Conservation (phyloP, 2,888 invertebrate species). For the Anagyrus pseudococci region DNA sequence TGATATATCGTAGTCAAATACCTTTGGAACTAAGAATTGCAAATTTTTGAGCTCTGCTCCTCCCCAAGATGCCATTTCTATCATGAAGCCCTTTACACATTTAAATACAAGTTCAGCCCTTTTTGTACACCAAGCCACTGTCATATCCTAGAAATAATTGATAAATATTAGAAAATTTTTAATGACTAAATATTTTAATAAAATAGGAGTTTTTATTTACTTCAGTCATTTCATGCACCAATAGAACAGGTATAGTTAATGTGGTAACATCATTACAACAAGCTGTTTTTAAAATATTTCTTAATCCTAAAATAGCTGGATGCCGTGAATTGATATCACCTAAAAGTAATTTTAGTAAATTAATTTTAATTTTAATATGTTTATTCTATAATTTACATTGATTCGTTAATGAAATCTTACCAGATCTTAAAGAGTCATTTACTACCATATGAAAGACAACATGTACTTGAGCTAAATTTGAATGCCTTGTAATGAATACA, state of each 20-base stretch:
- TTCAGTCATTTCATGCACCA: conserved; percentile 94
- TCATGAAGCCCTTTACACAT: conserved; percentile 99
- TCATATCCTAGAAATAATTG: conserved; percentile 76
- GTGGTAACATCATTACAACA: conserved; percentile 93
- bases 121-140: conserved; percentile 94
- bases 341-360: conserved; percentile 58
- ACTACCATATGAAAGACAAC: conserved; percentile 94
- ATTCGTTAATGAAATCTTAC: conserved; percentile 47
- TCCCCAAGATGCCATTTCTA: conserved; percentile 95
- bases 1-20: no score
- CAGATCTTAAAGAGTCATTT: conserved; percentile 75
- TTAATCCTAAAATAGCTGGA: conserved; percentile 90
- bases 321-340: conserved; percentile 95
- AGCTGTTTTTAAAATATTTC: conserved; percentile 95
- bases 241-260: conserved; percentile 88
- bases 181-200: background rate
- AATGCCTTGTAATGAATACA: conserved; percentile 86
- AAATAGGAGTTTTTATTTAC: conserved; percentile 65
- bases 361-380: conserved; percentile 1
- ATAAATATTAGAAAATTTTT: background rate
- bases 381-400: no score
- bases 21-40: conserved; percentile 84
- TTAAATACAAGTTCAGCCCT: conserved; percentile 97
- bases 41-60: conserved; percentile 88
- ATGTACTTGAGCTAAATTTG: conserved; percentile 93